phyloP scores from a whole-genome alignment of 2,888 invertebrate species.

The Maniola hyperantus region DNA sequence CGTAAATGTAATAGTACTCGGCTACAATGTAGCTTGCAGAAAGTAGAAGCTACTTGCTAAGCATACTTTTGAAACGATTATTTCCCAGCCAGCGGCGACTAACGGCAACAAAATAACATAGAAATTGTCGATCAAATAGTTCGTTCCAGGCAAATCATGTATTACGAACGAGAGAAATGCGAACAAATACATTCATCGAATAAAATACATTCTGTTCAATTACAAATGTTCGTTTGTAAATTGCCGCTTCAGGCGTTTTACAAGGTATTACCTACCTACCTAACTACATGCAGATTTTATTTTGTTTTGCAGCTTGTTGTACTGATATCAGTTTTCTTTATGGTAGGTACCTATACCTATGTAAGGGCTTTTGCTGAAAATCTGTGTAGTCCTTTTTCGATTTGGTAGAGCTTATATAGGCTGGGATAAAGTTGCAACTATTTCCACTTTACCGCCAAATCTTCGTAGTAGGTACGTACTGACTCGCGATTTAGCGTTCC shows the following conservation, averaged over 20 bases:
- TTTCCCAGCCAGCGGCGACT: not conserved
- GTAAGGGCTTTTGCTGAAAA: no score
- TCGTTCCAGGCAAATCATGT: slow-evolving; percentile 2
- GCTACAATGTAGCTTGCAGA: not conserved
- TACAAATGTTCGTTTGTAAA: slow-evolving; percentile 1
- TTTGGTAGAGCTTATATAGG: no score
- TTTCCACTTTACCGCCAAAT: no score
- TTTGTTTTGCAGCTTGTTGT: not conserved
- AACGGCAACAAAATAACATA: slow-evolving; percentile 6
- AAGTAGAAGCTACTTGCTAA: not conserved
- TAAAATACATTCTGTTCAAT: slow-evolving; percentile 10
- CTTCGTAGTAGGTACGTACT: no score
- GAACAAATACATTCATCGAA: slow-evolving; percentile 4
- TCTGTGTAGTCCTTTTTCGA: no score
- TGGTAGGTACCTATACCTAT: no score
- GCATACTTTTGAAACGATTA: slow-evolving; percentile 2
- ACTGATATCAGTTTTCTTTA: no score
- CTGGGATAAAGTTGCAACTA: no score
- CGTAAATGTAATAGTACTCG: not conserved
- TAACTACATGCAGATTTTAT: not conserved
- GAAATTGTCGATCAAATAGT: slow-evolving; percentile 10
- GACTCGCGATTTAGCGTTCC: no score
- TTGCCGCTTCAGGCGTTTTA: slow-evolving; percentile 6
- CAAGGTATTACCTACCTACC: not conserved
- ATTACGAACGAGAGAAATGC: slow-evolving; percentile 1